Conservation (phyloP, 2,113 vertebrate species). For the Erythrocercus mccallii region DNA sequence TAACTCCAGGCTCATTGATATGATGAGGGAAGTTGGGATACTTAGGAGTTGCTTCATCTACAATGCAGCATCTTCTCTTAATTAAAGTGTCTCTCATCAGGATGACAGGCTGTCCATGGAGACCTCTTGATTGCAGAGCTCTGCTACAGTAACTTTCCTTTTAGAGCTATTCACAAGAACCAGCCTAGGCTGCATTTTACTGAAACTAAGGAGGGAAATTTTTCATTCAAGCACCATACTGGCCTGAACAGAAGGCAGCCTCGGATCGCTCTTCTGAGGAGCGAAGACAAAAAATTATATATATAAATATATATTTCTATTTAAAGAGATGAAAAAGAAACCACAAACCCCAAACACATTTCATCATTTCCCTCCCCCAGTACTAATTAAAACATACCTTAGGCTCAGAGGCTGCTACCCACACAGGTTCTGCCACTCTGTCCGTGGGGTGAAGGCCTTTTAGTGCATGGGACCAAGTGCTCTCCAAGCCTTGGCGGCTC, state of each 20-base stretch:
- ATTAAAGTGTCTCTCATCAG: not conserved
- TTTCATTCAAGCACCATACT: not conserved
- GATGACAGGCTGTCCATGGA: not conserved
- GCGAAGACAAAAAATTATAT: not conserved
- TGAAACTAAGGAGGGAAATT: not conserved
- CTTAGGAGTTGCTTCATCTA: not conserved
- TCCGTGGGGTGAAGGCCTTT: not conserved
- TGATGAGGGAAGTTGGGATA: not conserved
- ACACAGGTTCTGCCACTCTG: not conserved
- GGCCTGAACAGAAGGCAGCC: not conserved
- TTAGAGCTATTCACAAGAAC: not conserved
- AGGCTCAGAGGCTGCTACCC: not conserved
- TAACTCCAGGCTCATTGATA: not conserved
- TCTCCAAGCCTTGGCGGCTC: not conserved
- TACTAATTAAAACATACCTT: not conserved
- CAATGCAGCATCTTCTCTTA: not conserved
- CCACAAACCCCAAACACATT: not conserved
- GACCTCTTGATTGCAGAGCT: not conserved
- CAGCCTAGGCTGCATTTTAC: not conserved
- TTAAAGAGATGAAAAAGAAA: not conserved
- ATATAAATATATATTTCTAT: not conserved
- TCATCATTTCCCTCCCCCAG: not conserved
- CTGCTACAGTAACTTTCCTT: not conserved
- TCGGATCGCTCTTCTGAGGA: not conserved
- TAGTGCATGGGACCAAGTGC: not conserved